Evolutionary conservation across 1,140 invertebrate species (phyloP).

Genomic region (Spodoptera litura): DNA sequence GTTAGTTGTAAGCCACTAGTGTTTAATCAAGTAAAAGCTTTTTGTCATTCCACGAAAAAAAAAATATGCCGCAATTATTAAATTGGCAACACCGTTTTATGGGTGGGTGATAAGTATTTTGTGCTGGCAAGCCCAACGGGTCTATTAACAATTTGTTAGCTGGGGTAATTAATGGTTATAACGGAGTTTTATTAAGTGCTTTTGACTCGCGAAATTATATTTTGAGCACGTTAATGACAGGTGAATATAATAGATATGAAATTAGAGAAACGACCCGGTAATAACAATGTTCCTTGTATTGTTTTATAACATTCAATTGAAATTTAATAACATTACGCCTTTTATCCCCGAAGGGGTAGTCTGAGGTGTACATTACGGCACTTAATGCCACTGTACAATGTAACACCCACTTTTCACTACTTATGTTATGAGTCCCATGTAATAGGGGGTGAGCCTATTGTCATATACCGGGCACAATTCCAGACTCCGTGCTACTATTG

Average conservation of each 20-base stretch:
- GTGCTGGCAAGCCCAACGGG: constrained; percentile 11
- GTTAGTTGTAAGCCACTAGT: constrained; percentile 8
- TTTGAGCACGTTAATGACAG: not conserved
- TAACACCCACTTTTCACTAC: no score
- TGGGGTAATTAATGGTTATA: constrained; percentile 21
- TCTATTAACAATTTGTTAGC: constrained; percentile 29
- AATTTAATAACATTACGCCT: no score
- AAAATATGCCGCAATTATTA: constrained; percentile 10
- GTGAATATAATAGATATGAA: not conserved
- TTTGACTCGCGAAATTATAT: constrained; percentile 26
- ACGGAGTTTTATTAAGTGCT: constrained; percentile 31
- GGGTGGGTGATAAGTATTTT: constrained; percentile 19
- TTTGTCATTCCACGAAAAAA: not conserved
- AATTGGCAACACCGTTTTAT: constrained; percentile 31
- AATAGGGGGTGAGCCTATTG: no score
- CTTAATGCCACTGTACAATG: no score
- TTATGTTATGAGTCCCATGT: no score
- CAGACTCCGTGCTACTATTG: no score
- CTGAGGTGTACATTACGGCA: no score
- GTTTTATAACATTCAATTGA: no score
- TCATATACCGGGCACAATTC: no score
- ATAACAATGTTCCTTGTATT: not conserved
- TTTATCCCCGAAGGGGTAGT: no score
- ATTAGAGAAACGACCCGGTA: not conserved
- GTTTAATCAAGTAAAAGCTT: constrained; percentile 36